These are phyloP conservation scores for Athalia cordata DNA, from an alignment of 2,888 invertebrate species.

Conservation along the genomic window DNA sequence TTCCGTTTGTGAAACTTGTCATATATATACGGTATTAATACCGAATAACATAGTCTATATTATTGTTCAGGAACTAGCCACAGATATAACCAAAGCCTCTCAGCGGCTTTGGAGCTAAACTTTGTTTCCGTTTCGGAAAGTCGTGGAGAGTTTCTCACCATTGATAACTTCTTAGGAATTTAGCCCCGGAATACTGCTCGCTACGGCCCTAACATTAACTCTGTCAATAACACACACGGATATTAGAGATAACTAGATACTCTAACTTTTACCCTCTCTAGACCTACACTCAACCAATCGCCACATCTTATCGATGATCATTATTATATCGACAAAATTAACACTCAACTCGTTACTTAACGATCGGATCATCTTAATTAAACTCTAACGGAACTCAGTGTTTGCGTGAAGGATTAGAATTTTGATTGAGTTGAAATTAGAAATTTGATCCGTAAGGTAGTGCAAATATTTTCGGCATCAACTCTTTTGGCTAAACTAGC, in stretches of 20 bases:
- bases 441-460: too few species aligned
- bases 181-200: neutral
- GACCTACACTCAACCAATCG: neutral
- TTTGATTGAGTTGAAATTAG: too few species aligned
- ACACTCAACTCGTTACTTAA: too few species aligned
- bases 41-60: neutral
- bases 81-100: too few species aligned
- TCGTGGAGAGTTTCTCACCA: slow-evolving; percentile 1
- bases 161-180: slow-evolving; percentile 29
- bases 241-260: neutral
- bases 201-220: neutral
- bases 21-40: neutral
- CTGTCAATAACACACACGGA: slow-evolving; percentile 20
- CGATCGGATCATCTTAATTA: too few species aligned
- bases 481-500: too few species aligned
- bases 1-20: neutral
- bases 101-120: neutral
- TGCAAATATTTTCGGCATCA: too few species aligned
- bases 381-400: too few species aligned
- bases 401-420: too few species aligned
- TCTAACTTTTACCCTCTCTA: neutral
- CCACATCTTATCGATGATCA: slow-evolving; percentile 1
- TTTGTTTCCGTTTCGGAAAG: neutral
- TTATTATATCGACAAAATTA: neutral
- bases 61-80: neutral